phyloP scores from a whole-genome alignment of 2,888 invertebrate species.

The Stenodema calcarata region DNA sequence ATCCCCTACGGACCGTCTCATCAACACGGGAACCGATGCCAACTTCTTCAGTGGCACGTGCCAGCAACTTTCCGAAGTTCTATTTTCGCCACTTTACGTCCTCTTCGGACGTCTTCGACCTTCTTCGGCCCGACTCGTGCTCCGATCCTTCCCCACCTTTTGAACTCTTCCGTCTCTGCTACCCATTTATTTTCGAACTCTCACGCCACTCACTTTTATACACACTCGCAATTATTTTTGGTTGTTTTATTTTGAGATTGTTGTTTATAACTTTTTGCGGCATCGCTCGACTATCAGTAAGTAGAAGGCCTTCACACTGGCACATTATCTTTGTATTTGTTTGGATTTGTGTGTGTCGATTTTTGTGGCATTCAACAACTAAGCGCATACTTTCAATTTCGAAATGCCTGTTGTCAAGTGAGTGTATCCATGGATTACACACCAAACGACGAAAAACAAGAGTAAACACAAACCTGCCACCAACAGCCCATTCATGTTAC shows the following conservation, averaged over 20 bases:
- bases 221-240: conserved; percentile 57
- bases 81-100: conserved; percentile 50
- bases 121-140: conserved; percentile 29
- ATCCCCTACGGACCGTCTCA: neutral
- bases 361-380: neutral
- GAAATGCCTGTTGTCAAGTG: conserved; percentile 1
- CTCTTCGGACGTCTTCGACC: conserved; percentile 43
- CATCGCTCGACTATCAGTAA: conserved; percentile 56
- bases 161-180: conserved; percentile 45
- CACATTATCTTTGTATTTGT: conserved; percentile 30
- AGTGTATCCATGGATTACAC: neutral
- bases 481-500: neutral
- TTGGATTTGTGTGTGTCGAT: conserved; percentile 27
- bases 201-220: conserved; percentile 66
- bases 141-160: conserved; percentile 54
- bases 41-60: conserved; percentile 43
- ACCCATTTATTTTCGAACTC: conserved; percentile 61
- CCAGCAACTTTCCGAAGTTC: conserved; percentile 40
- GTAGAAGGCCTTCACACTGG: conserved; percentile 52
- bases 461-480: neutral
- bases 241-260: conserved; percentile 58
- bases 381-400: neutral
- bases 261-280: conserved; percentile 58
- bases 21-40: conserved; percentile 34
- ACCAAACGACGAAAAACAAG: neutral